Base-by-base conservation (phyloP, 1,140 invertebrate species). In the Dendroctonus valens region DNA sequence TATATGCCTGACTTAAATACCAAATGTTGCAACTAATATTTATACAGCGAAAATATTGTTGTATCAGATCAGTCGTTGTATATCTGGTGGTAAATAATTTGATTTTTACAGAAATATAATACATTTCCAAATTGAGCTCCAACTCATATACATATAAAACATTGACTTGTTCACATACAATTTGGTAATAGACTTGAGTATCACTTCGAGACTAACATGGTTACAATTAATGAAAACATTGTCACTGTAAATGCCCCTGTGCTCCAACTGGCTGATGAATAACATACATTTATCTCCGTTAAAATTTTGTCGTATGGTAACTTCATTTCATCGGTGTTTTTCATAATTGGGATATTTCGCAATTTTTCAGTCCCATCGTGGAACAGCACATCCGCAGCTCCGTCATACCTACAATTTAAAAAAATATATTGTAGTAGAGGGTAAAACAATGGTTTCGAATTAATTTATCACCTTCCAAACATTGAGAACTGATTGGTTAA, bases 401-500 rank as follows among this genome's bases (percentile, higher is more conserved):
- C 82, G 68, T 89, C 87, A 66, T 83, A 91, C 26, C 52, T 67
- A 41, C 9, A 64, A 54, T 15, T 7, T 38, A n/a, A 42, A 42
- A 53, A 54, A 54, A 51, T 52, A 39, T 3, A 3, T 15, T 5
- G 14, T 38, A 44, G 7, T 26, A 46, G 15, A 8, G 9, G 7
- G 8, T 48, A 12, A 1, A 6, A 6, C 7, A 37, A 11, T n/a
- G 3, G 11, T 11, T 48, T 15, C 4, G 9, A 53, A 11, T 6
- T 0, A 46, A 0, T 0, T 46, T 11, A 11, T 48, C 40, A 64
- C 6, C 81, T 72, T 0, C 85, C 87, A 69, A 85, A 91, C 69
- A 91, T 78, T 0, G 84, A 83, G 59, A 91, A 89, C 11, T 87
- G 79, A 7, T 81, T 81, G 0, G 81, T 85, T 26, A 83, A 80